Evolutionary conservation across 2,888 invertebrate species (phyloP), one percentile per base, ranked within the genome.

Genomic region (Luffia ferchaultella): DNA sequence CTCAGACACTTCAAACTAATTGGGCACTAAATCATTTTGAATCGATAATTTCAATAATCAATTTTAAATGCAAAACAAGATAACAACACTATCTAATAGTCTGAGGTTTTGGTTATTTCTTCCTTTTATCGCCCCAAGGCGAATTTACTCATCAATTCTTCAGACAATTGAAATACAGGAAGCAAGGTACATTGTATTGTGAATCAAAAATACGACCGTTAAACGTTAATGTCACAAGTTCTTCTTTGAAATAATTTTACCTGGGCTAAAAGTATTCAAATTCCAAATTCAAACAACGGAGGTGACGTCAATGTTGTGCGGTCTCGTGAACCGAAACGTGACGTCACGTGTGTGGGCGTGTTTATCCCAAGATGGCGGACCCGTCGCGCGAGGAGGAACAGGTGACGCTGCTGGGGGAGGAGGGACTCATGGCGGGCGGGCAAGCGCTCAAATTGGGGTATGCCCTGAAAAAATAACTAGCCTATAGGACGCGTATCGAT

Each of bases 391-490:
- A 97, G 86, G 94, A 97, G 87, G 95, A 97, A 84, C 96, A 95
- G 85, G 93, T 96, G 72, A 96, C 96, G 67, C 90, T 98, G 73
- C 91, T 98, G 76, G 96, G 96, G 80, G 97, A 97, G 86, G 97
- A 97, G 87, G 95, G 93, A 72, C 91, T 95, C 76, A 90, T 93
- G 80, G 94, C 95, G 73, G 94, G 95, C 82, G 96, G 96, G 86
- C 97, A 97, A 88, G 95, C 96, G 85, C 92, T 97, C 80, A 96
- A 97, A 87, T 89, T 97, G 86, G 97, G 97, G 97, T 97, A 95
- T 93, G 89, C 88, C 65, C 70, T 9, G 30, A 12, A 30, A 30
- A n/a, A 19, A 18, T 50, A 41, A 60, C 67, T 67, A 30, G 30
- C 70, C 67, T 68, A 64, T 69, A 67, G 64, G 66, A 58, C 63